phyloP scores from a whole-genome alignment of 1,140 invertebrate genomes.

The Steinernema feltiae region DNA sequence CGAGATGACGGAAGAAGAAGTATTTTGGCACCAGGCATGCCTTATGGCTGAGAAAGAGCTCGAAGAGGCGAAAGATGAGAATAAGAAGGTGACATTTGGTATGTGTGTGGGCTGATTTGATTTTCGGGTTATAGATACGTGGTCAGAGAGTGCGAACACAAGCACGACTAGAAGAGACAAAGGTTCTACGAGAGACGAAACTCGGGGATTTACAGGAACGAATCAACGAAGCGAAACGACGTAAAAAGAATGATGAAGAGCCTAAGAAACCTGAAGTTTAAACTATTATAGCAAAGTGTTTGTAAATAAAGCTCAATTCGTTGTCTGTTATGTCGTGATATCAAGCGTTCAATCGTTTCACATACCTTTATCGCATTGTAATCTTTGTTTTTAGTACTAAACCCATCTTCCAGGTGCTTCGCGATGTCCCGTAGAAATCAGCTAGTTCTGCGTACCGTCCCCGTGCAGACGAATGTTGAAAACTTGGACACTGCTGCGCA shows the following conservation, averaged over 20 bases:
- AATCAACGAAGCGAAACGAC: not conserved
- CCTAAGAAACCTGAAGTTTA: not conserved
- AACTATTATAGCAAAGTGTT: not conserved
- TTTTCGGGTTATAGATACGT: not conserved
- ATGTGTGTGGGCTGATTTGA: not conserved
- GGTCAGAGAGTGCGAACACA: not conserved
- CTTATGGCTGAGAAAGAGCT: not conserved
- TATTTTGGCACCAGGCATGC: not conserved
- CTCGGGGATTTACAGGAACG: not conserved
- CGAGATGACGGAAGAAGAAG: not conserved
- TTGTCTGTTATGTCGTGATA: not conserved
- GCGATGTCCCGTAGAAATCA: not conserved
- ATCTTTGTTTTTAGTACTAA: not conserved
- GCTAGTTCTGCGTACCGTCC: not conserved
- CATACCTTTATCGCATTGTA: not conserved
- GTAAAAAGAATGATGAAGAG: not conserved
- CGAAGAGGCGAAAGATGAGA: not conserved
- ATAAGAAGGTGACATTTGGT: not conserved
- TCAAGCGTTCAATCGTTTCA: not conserved
- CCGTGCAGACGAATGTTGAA: not conserved
- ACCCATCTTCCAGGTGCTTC: not conserved
- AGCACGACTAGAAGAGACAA: not conserved
- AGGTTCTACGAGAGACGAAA: not conserved
- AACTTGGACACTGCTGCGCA: not conserved
- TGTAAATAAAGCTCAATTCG: not conserved